phyloP scores from a whole-genome alignment of 2,113 vertebrate genomes.

The Psittacus erithacus region DNA sequence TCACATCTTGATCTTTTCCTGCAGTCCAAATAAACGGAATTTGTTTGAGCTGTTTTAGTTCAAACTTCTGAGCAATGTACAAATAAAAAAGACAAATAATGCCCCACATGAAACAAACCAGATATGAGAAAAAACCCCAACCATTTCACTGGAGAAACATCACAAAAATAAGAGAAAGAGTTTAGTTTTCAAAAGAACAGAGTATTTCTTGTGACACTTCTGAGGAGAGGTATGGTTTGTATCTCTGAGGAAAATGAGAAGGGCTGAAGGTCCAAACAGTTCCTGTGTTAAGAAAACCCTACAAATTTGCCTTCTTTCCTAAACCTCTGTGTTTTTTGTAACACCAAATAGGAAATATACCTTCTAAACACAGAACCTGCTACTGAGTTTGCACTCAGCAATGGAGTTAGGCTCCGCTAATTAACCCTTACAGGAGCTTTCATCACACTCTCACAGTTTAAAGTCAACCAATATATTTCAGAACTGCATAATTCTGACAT shows the following conservation, averaged over 20 bases:
- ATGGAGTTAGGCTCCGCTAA: neutral
- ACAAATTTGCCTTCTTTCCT: neutral
- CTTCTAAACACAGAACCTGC: neutral
- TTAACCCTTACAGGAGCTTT: neutral
- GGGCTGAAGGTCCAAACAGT: neutral
- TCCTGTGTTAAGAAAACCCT: neutral
- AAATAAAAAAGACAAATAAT: neutral
- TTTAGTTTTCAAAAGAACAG: neutral
- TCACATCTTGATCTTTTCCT: neutral
- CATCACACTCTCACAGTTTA: neutral
- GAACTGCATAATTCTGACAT: neutral
- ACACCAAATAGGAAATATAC: neutral
- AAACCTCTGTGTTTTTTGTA: neutral
- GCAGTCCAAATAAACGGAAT: neutral
- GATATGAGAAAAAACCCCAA: neutral
- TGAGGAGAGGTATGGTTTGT: accelerated
- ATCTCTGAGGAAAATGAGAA: neutral
- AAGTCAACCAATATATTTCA: neutral
- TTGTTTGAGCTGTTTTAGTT: neutral
- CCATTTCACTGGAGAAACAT: neutral
- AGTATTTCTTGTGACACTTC: neutral
- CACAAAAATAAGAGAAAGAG: neutral
- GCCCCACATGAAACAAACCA: neutral
- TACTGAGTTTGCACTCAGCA: neutral
- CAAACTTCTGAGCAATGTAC: neutral